Percentiles rank a stretch among this genome's conserved stretches.
Conservation (phyloP, 2,888 invertebrate genomes). For the Graphium colonna region DNA sequence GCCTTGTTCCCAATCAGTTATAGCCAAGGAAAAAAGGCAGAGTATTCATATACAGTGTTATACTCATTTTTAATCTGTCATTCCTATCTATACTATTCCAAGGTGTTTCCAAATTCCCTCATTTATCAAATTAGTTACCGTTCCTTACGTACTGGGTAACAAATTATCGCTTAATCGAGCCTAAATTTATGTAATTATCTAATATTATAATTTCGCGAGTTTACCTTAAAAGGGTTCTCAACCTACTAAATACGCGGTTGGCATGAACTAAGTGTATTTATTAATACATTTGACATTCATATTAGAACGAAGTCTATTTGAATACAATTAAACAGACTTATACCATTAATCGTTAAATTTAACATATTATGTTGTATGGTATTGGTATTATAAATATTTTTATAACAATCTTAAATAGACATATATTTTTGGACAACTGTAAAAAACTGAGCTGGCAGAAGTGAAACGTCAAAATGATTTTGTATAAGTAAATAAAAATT, state of each 20-base stretch:
- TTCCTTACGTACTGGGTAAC: conserved; percentile 68
- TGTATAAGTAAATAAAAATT: too few species aligned
- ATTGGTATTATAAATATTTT: too few species aligned
- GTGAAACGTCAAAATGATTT: too few species aligned
- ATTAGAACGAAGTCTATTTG: too few species aligned
- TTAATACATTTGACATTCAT: too few species aligned
- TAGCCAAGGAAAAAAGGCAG: conserved; percentile 59
- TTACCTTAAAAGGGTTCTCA: conserved; percentile 1
- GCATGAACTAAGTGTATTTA: background rate
- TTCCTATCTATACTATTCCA: conserved; percentile 68
- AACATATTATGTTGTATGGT: too few species aligned
- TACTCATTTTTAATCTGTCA: conserved; percentile 76
- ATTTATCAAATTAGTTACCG: conserved; percentile 63
- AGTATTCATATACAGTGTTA: conserved; percentile 74
- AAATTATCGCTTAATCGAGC: conserved; percentile 50
- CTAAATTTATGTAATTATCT: conserved; percentile 36
- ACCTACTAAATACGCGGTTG: background rate
- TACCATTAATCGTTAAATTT: too few species aligned
- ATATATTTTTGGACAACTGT: too few species aligned
- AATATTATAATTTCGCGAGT: conserved; percentile 18
- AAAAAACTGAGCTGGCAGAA: too few species aligned
- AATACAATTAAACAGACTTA: too few species aligned
- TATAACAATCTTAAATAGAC: too few species aligned
- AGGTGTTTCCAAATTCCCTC: conserved; percentile 74
- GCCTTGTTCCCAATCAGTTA: conserved; percentile 58